Conservation (phyloP, 2,888 invertebrate species). For the Adelognathus sp. region DNA sequence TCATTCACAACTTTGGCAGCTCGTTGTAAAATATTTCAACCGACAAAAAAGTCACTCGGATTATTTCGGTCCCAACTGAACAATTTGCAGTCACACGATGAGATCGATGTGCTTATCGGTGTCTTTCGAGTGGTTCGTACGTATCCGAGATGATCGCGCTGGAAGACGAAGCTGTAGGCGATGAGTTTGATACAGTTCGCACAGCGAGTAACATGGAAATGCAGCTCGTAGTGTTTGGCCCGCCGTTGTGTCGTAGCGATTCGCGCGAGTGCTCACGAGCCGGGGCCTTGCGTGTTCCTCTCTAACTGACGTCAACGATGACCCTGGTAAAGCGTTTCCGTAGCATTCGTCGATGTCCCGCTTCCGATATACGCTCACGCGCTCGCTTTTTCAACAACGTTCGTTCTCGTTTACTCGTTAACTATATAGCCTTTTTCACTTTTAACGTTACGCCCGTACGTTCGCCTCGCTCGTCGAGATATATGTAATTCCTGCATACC, state of each 20-base stretch:
- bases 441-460: not conserved
- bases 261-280: slow-evolving; percentile 56
- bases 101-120: too few species aligned
- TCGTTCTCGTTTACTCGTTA: slow-evolving; percentile 9
- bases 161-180: not conserved
- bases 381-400: not conserved
- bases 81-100: too few species aligned
- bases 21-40: too few species aligned
- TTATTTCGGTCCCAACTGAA: too few species aligned
- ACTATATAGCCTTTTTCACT: too few species aligned
- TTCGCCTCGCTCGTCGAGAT: not conserved
- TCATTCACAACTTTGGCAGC: too few species aligned
- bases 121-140: too few species aligned
- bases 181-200: not conserved
- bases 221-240: slow-evolving; percentile 13
- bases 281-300: slow-evolving; percentile 60
- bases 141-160: not conserved
- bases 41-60: too few species aligned
- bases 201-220: slow-evolving; percentile 33
- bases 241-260: slow-evolving; percentile 28
- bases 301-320: slow-evolving; percentile 77
- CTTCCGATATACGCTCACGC: slow-evolving; percentile 53
- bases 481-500: too few species aligned
- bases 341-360: slow-evolving; percentile 61
- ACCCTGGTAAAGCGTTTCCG: slow-evolving; percentile 75